A percentile compares a stretch with the other conserved stretches of the same genome.
phyloP scores from a whole-genome alignment of 2,888 invertebrate species.

The Cosmorhoe ocellata region DNA sequence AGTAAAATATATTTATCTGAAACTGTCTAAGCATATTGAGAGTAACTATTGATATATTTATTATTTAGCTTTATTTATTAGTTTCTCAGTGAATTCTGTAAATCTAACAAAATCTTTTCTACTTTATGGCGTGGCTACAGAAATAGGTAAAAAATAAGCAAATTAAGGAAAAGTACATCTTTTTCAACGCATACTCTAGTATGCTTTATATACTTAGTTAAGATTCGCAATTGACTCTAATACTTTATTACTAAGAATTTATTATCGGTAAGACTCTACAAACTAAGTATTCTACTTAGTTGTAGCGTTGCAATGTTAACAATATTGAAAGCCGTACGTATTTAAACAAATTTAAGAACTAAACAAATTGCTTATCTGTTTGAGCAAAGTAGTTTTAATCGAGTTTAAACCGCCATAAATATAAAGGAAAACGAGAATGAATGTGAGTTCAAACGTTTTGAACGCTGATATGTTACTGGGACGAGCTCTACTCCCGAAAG shows the following conservation, averaged over 20 bases:
- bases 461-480: slow-evolving; percentile 60
- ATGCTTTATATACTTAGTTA: slow-evolving; percentile 48
- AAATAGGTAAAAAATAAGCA: too few species aligned
- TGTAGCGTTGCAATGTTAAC: slow-evolving; percentile 58
- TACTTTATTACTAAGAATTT: too few species aligned
- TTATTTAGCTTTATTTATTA: too few species aligned
- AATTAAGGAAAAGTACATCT: too few species aligned
- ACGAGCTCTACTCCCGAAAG: slow-evolving; percentile 42
- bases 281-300: slow-evolving; percentile 75
- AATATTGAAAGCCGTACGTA: slow-evolving; percentile 32
- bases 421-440: slow-evolving; percentile 30
- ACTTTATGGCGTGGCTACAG: too few species aligned
- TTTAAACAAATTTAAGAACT: slow-evolving; percentile 18
- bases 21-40: too few species aligned
- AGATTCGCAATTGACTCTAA: slow-evolving; percentile 71
- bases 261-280: slow-evolving; percentile 63
- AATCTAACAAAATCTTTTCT: too few species aligned
- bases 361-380: slow-evolving; percentile 59
- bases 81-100: too few species aligned
- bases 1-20: too few species aligned
- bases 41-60: neutral
- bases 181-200: slow-evolving; percentile 31
- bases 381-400: slow-evolving; percentile 63
- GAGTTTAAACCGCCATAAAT: slow-evolving; percentile 32
- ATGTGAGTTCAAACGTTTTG: slow-evolving; percentile 41